A percentile compares a stretch with the other conserved stretches of the same genome.
Evolutionary conservation across 2,113 vertebrate species (phyloP).

Genomic region (Pimephales promelas): DNA sequence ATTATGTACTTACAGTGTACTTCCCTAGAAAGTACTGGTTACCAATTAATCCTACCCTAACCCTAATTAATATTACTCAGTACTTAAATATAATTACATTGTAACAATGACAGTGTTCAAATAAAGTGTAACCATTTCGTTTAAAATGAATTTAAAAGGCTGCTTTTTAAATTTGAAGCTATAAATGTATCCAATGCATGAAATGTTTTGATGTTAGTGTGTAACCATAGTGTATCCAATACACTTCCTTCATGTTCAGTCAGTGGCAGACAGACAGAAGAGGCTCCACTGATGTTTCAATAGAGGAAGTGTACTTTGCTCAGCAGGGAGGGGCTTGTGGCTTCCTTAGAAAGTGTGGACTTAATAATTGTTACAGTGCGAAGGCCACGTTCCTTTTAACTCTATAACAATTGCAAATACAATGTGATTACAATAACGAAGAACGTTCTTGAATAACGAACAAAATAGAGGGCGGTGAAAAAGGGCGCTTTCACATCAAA

Average conservation of each 20-base stretch:
- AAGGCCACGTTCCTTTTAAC: constrained; percentile 35
- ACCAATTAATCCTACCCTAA: too few relatives aligned
- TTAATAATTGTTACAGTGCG: constrained; percentile 39
- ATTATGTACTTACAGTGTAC: too few relatives aligned
- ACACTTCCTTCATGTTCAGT: constrained; percentile 13
- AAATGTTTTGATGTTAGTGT: not conserved
- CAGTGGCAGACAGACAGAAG: constrained; percentile 13
- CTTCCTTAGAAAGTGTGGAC: constrained; percentile 67
- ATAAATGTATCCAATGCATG: not conserved
- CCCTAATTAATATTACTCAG: too few relatives aligned
- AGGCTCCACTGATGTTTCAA: constrained; percentile 45
- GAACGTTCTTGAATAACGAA: constrained; percentile 39
- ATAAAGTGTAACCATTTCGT: too few relatives aligned
- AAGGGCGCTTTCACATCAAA: constrained; percentile 68
- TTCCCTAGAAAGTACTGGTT: too few relatives aligned
- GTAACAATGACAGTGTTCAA: too few relatives aligned
- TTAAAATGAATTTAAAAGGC: not conserved
- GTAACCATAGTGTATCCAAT: not conserved
- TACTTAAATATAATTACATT: too few relatives aligned
- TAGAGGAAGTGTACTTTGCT: constrained; percentile 58
- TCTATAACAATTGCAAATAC: constrained; percentile 24
- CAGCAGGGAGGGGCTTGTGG: constrained; percentile 53
- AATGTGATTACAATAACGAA: constrained; percentile 24
- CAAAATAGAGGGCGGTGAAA: constrained; percentile 55
- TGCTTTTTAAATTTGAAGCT: not conserved